phyloP scores from a whole-genome alignment of 2,888 invertebrate genomes.

The Cynaeus angustus region DNA sequence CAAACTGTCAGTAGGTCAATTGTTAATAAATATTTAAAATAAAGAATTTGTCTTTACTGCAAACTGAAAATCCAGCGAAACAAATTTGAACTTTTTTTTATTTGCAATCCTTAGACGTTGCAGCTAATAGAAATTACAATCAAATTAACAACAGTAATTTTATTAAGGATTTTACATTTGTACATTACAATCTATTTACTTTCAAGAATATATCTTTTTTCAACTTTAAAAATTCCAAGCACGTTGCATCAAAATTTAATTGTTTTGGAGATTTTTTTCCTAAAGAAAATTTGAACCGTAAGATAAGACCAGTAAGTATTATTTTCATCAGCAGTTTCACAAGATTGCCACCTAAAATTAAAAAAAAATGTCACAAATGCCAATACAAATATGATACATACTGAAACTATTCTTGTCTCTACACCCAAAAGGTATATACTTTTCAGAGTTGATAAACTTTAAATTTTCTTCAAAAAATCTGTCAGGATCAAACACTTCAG shows the following conservation, averaged over 20 bases:
- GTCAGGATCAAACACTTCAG: constrained; percentile 59
- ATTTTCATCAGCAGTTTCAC: background rate
- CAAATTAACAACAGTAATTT: too few relatives aligned
- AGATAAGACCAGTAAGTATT: background rate
- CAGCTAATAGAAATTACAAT: too few relatives aligned
- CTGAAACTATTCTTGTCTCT: constrained; percentile 16
- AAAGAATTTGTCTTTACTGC: too few relatives aligned
- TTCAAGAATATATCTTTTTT: background rate
- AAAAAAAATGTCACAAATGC: background rate
- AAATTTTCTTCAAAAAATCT: constrained; percentile 56
- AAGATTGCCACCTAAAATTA: background rate
- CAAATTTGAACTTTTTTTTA: too few relatives aligned
- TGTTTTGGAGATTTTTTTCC: background rate
- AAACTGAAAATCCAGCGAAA: too few relatives aligned
- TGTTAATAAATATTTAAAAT: too few relatives aligned
- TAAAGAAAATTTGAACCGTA: background rate
- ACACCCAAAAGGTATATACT: constrained; percentile 57
- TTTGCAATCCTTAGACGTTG: too few relatives aligned
- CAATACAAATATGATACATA: constrained; percentile 22
- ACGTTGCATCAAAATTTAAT: background rate
- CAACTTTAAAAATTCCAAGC: background rate
- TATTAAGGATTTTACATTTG: background rate
- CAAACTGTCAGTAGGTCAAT: too few relatives aligned
- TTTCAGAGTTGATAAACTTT: constrained; percentile 42
- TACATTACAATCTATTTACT: background rate